A percentile compares a stretch with the other conserved stretches of the same genome.
Evolutionary conservation across 2,113 vertebrate genomes (phyloP).

Genomic region (Piliocolobus tephrosceles): DNA sequence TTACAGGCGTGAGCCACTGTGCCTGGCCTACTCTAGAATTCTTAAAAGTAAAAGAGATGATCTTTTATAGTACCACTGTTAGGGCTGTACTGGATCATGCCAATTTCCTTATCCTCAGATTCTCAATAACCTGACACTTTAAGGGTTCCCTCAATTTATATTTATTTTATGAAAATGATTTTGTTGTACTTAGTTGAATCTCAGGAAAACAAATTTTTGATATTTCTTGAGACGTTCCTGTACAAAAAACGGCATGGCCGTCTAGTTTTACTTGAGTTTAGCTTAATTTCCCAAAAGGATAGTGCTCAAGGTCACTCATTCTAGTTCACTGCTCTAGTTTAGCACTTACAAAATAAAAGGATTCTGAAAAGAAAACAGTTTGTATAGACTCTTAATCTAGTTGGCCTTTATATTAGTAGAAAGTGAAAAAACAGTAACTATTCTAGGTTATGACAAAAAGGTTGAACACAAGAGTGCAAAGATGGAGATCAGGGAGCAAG

Average conservation of each 20-base stretch:
- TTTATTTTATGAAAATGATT: not conserved
- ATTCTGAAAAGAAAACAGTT: not conserved
- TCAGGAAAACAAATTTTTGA: slow-evolving; percentile 28
- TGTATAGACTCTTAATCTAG: not conserved
- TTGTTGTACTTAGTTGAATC: not conserved
- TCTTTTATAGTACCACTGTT: not conserved
- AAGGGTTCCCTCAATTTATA: not conserved
- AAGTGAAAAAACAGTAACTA: not conserved
- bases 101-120: not conserved
- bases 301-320: not conserved
- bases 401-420: slow-evolving; percentile 31
- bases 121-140: not conserved
- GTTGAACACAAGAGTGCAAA: slow-evolving; percentile 59
- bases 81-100: not conserved
- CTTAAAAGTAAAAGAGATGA: not conserved
- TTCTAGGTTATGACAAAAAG: slow-evolving; percentile 54
- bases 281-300: not conserved
- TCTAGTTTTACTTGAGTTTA: not conserved
- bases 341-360: not conserved
- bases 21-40: not conserved
- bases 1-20: no score
- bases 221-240: not conserved
- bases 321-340: not conserved
- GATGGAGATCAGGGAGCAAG: slow-evolving; percentile 29
- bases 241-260: not conserved